Conservation (phyloP, 2,797 vertebrate genomes). For the Crenuchus spilurus region DNA sequence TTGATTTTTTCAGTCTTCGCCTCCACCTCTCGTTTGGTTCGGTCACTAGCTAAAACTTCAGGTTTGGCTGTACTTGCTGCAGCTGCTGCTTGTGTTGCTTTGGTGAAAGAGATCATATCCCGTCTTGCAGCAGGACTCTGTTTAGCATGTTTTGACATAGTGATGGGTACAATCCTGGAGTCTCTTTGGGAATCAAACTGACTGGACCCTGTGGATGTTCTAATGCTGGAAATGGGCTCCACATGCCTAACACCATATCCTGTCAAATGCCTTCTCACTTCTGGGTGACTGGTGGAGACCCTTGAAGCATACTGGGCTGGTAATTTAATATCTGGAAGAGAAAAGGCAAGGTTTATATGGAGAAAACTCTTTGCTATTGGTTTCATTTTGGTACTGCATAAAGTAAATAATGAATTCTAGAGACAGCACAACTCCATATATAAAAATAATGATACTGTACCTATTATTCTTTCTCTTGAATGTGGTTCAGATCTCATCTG, state of each 20-base stretch:
- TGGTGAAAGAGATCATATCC: slow-evolving; percentile 79
- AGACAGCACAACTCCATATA: no score
- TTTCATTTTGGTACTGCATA: not conserved
- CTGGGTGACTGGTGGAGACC: slow-evolving; percentile 73
- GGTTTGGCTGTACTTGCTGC: slow-evolving; percentile 48
- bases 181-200: slow-evolving; percentile 67
- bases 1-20: slow-evolving; percentile 60
- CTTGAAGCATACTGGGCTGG: slow-evolving; percentile 74
- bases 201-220: slow-evolving; percentile 63
- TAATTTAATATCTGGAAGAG: slow-evolving; percentile 81
- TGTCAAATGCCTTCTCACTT: slow-evolving; percentile 69
- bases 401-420: not conserved
- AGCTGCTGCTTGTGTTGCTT: slow-evolving; percentile 66
- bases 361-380: not conserved
- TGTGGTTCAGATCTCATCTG: slow-evolving; percentile 73
- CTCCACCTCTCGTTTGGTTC: slow-evolving; percentile 55
- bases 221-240: slow-evolving; percentile 65
- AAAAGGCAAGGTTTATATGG: slow-evolving; percentile 10
- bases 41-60: slow-evolving; percentile 37
- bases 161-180: slow-evolving; percentile 75
- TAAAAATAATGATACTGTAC: slow-evolving; percentile 58
- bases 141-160: slow-evolving; percentile 64
- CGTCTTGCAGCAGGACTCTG: slow-evolving; percentile 77
- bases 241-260: slow-evolving; percentile 70
- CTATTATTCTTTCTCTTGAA: slow-evolving; percentile 77